These are phyloP conservation scores for Trichogramma dendrolimi DNA, from an alignment of 2,888 invertebrate species.

Conservation along the genomic window DNA sequence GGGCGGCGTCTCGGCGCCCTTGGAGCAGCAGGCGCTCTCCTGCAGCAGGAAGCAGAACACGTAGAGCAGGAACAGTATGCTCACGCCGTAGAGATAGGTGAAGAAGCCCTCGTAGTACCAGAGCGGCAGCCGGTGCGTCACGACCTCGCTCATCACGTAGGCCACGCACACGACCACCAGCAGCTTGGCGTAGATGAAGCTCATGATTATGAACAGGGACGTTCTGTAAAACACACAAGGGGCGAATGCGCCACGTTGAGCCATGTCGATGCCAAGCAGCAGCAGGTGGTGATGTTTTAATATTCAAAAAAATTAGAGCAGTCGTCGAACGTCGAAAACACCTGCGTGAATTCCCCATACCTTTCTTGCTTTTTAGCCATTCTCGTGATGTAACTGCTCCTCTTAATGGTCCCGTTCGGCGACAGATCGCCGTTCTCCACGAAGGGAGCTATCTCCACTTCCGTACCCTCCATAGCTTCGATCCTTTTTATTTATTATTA, in stretches of 20 bases:
- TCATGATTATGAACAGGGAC: slow-evolving; percentile 90
- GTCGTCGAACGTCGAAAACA: background rate
- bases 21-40: slow-evolving; percentile 82
- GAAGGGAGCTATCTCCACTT: slow-evolving; percentile 45
- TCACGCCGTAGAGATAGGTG: slow-evolving; percentile 88
- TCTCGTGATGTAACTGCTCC: slow-evolving; percentile 37
- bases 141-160: slow-evolving; percentile 91
- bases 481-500: too few relatives aligned
- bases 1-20: slow-evolving; percentile 57
- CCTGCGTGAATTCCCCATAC: slow-evolving; percentile 33
- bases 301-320: background rate
- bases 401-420: slow-evolving; percentile 21
- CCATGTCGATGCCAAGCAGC: too few relatives aligned
- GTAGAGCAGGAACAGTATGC: slow-evolving; percentile 87
- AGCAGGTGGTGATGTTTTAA: background rate
- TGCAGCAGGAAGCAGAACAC: slow-evolving; percentile 92
- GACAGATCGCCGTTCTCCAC: slow-evolving; percentile 35
- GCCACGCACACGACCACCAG: slow-evolving; percentile 90
- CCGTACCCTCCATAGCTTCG: slow-evolving; percentile 32
- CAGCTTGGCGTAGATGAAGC: slow-evolving; percentile 93
- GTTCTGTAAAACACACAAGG: slow-evolving; percentile 66
- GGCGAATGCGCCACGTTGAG: too few relatives aligned
- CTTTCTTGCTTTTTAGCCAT: slow-evolving; percentile 38
- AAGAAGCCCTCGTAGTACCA: slow-evolving; percentile 95
- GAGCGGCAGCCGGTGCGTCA: slow-evolving; percentile 85